Evolutionary conservation across 2,888 invertebrate species (phyloP).

Genomic region (Stenichneumon culpator): DNA sequence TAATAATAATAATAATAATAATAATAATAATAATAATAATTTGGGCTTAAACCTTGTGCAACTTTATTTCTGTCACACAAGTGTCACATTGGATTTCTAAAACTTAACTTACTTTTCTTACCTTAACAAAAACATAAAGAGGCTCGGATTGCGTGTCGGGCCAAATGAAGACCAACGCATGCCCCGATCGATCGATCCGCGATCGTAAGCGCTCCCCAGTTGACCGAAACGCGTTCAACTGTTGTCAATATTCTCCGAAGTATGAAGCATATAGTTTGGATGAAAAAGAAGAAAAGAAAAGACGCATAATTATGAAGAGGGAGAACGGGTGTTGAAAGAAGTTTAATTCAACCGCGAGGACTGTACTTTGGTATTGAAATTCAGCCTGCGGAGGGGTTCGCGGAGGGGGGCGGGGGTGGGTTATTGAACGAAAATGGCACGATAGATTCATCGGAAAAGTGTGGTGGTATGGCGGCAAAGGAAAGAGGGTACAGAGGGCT

Average conservation of each 20-base stretch:
- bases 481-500: constrained; percentile 20
- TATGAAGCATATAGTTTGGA: neutral
- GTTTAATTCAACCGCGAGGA: neutral
- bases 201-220: too few relatives aligned
- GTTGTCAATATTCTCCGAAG: neutral
- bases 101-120: too few relatives aligned
- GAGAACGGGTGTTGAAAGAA: neutral
- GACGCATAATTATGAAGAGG: neutral
- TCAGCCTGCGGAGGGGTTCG: neutral
- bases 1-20: too few relatives aligned
- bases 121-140: too few relatives aligned
- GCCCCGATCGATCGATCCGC: too few relatives aligned
- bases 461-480: constrained; percentile 26
- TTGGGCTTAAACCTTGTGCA: too few relatives aligned
- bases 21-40: too few relatives aligned
- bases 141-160: too few relatives aligned
- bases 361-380: constrained; percentile 30
- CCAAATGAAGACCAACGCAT: too few relatives aligned
- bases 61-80: too few relatives aligned
- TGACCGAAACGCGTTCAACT: too few relatives aligned
- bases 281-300: neutral
- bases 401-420: neutral
- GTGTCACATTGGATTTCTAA: too few relatives aligned
- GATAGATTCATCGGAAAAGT: constrained; percentile 40
- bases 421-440: constrained; percentile 38